Base-by-base conservation (phyloP, 1,140 invertebrate species). In the Calliopsis andreniformis region DNA sequence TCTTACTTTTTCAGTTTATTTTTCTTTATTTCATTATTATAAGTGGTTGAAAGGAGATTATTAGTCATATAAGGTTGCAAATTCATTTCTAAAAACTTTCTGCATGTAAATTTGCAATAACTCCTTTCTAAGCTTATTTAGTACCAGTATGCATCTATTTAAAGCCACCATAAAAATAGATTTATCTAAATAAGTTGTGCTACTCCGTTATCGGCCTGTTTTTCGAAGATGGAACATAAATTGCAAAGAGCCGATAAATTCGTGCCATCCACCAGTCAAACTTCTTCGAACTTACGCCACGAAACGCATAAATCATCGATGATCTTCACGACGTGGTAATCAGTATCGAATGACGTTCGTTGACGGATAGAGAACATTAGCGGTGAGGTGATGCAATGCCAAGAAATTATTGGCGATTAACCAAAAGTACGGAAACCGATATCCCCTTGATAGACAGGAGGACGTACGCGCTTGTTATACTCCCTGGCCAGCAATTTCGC, bases 401-500 rank as follows among this genome's bases (percentile, higher is more conserved):
- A 81, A 73, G 39, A 64, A 76, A 64, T 80, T 81, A 81, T 80
- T 81, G 79, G 71, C 70, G 64, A 81, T 81, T 68, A 80, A 81
- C 78, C 64, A 79, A 81, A 81, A 81, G 73, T 81, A 81, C 71
- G 47, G 62, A 47, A 66, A 81, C 71, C 79, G 71, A 80, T 79
- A 68, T 69, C 35, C 71, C 30, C 20, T 43, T 51, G 32, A 10
- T 42, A 62, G 53, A 32, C 28, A 16, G 28, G 32, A 20, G 30
- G 43, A 28, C 12, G 30, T 18, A 5, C 12, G n/a, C 10, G 35
- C 39, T 45, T 30, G 53, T 80, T 69, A 59, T 49, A 32, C 47
- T 76, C 42, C 30, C 7, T 25, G 32, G 55, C 5, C 42, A 30
- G 55, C 32, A 67, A 69, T 68, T 47, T 76, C 72, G 53, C 45